Base-by-base conservation (phyloP, 1,140 invertebrate genomes). In the Euborellia annulipes region DNA sequence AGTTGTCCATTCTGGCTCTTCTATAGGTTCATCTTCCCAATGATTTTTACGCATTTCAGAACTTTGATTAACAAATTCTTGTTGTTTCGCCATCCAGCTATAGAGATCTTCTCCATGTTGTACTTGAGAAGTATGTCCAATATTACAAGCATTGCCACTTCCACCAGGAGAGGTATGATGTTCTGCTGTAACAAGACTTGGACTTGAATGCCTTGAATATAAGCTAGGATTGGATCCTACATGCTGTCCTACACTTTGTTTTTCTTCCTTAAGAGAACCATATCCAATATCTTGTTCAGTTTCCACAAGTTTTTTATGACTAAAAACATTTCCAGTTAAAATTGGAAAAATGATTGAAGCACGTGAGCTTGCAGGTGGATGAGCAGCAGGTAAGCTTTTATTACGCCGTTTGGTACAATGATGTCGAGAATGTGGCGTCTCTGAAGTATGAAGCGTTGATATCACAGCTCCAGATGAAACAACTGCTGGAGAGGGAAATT, bases 21-120 rank as follows among this genome's bases (percentile, higher is more conserved):
- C 23, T 27, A 27, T 27, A 27, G 23, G 23, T 27, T 27, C 23
- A 27, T 27, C 23, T 27, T 27, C 23, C 23, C 23, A 27, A n/a
- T n/a, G n/a, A 27, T 27, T 27, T 27, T 11, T 4, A 27, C 11
- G 23, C 11, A 27, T 27, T 27, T 27, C 23, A 4, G 23, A 27
- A 11, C 11, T 27, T 4, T 27, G 23, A 27, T 70, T 71, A 17
- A 67, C 71, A 49, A 68, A 76, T 49, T 78, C 76, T 58, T 92
- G 85, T 54, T 93, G 89, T 55, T 88, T 85, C 0, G 85, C 84
- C 89, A 94, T 93, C 90, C 90, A 94, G 49, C 81, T 85, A 58
- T 94, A 94, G 27, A 95, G 65, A 66, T 89, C 85, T 59, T 92
- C 85, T n/a, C 76, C 73, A 72, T 63, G 23, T 27, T 27, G 23